Percentiles rank a stretch among this genome's conserved stretches.
Conservation (phyloP, 2,888 invertebrate genomes). For the Sialis fuliginosa region DNA sequence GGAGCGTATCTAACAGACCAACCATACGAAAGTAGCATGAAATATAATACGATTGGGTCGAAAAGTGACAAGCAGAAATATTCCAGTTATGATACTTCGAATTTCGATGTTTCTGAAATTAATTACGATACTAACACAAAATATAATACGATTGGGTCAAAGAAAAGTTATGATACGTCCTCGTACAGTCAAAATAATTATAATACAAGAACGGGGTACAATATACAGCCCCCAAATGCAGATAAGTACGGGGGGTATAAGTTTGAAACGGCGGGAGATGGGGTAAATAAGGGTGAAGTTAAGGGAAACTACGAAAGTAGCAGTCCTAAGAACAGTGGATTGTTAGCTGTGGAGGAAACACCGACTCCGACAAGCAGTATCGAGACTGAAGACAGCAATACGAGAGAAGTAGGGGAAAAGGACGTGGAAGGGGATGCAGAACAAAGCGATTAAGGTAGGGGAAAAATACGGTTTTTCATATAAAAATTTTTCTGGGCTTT, state of each 20-base stretch:
- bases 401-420: slow-evolving; percentile 32
- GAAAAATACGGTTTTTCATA: no score
- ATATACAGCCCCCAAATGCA: neutral
- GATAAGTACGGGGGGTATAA: neutral
- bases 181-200: neutral
- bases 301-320: slow-evolving; percentile 6
- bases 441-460: slow-evolving; percentile 29
- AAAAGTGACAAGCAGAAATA: slow-evolving; percentile 16
- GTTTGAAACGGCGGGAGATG: slow-evolving; percentile 13
- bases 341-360: slow-evolving; percentile 27
- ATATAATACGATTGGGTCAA: slow-evolving; percentile 2
- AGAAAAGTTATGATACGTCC: neutral
- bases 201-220: neutral
- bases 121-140: neutral
- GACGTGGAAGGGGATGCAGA: slow-evolving; percentile 38
- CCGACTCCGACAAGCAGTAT: slow-evolving; percentile 38
- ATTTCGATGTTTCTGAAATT: slow-evolving; percentile 14
- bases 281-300: slow-evolving; percentile 14
- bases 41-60: slow-evolving; percentile 23
- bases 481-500: no score
- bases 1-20: slow-evolving; percentile 20
- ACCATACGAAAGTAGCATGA: slow-evolving; percentile 9
- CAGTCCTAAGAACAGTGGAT: slow-evolving; percentile 8
- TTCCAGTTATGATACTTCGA: slow-evolving; percentile 10
- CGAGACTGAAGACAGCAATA: slow-evolving; percentile 36